Evolutionary conservation across 2,888 invertebrate species (phyloP), one percentile per base, ranked within the genome.

Genomic region (Rhodophaea formosa): DNA sequence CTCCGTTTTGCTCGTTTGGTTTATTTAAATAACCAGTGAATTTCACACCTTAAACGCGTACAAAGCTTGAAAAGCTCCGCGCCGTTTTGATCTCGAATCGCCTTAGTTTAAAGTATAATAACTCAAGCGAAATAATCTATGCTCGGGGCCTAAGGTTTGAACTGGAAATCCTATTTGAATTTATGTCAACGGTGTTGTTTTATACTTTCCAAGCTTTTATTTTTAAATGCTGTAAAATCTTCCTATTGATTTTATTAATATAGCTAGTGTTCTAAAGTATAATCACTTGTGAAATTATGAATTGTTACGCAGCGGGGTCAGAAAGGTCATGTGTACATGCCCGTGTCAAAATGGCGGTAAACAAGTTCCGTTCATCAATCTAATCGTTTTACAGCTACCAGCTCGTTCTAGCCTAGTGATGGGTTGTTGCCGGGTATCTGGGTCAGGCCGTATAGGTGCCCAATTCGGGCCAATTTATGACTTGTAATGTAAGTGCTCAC

Each of bases 101-200:
- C 65, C 68, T 63, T 68, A 75, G 74, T 74, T 76, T 74, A 68
- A 70, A 70, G 71, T 71, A 71, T 71, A 66, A 66, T 67, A 76
- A 75, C 66, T 78, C 68, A 69, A 78, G 74, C 75, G 69, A 71
- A 75, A 74, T 76, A 80, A 80, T 80, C 75, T 72, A 59, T 65
- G 67, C 70, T 70, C 66, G 64, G 59, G 66, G 59, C 68, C 69
- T 65, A 69, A 69, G 66, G 67, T 71, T 71, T 69, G 64, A 66
- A 71, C 70, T 67, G 68, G 61, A 75, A 76, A 74, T 74, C 69
- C 63, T 72, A 71, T 79, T 78, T 72, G 10, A 8, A 72, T 62
- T 62, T 59, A 71, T 68, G 62, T 14, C 15, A 23, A 23, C 14
- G 29, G n/a, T 49, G 14, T 14, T 30, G 47, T 47, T 47, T 7